Evolutionary conservation across 2,797 vertebrate genomes (phyloP).

Genomic region (Paramormyrops hopkinsi): DNA sequence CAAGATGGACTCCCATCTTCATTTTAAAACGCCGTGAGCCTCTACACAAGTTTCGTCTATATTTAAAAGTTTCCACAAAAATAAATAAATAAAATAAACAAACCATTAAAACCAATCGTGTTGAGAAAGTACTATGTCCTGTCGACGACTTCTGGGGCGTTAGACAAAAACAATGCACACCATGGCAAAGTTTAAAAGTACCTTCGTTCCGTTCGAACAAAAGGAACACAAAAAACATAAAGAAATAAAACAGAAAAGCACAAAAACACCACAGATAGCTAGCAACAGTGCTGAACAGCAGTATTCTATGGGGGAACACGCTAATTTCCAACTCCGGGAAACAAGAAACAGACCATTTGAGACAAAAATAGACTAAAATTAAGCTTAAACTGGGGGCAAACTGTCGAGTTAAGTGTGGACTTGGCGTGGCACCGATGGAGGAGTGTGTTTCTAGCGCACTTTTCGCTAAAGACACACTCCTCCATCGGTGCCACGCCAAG

Average conservation of each 20-base stretch:
- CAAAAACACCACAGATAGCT: neutral
- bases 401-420: neutral
- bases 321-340: neutral
- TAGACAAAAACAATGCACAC: neutral
- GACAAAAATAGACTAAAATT: neutral
- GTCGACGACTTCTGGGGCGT: neutral
- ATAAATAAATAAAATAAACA: neutral
- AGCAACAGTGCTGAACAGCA: neutral
- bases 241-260: neutral
- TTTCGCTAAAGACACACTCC: neutral
- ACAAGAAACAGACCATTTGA: neutral
- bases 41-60: neutral
- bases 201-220: neutral
- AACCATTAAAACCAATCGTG: neutral
- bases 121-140: neutral
- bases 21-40: neutral
- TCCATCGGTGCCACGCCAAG: neutral
- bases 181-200: neutral
- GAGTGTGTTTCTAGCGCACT: neutral
- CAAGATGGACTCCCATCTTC: constrained; percentile 2
- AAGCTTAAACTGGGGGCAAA: neutral
- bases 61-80: neutral
- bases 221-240: neutral
- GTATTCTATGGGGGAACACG: neutral
- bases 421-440: neutral